Base-by-base conservation (phyloP, 2,113 vertebrate genomes). In the Notarius lentiginosus region DNA sequence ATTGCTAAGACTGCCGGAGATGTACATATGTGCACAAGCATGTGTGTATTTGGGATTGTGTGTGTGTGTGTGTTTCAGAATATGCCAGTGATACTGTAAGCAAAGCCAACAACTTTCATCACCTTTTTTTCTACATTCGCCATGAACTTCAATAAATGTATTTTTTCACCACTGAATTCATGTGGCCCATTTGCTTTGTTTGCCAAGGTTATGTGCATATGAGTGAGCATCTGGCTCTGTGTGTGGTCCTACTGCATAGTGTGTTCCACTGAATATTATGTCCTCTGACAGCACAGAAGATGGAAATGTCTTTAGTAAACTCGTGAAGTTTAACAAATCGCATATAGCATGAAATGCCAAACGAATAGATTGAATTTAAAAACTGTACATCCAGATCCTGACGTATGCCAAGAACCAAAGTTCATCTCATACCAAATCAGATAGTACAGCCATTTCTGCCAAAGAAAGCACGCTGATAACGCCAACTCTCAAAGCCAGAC, bases 131-230 rank as follows among this genome's bases (percentile, higher is more conserved):
- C 91, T 94, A 95, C 95, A 93, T 93, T 60, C 93, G 92, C 91
- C 94, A 94, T 94, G 92, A 91, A 95, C 95, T 94, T 94, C 93
- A 96, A 96, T 95, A 94, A 95, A 95, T 95, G 94, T 95, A 94
- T 95, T 95, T 95, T 95, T 96, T 93, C 94, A 94, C 93, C 95
- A 94, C 93, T 92, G 91, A 91, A 87, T 82, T 49, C 70, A 88
- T 47, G 90, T 85, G 77, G 86, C 55, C 82, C 90, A 89, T 88
- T 84, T 92, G 89, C 92, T 84, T 85, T 92, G 84, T 91, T 86
- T 90, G 20, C 58, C 60, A 55, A 51, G 49, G 15, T 30, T 77
- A 49, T 81, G 84, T 56, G 82, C 27, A 0, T 82, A 84, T n/a
- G 27, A 5, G 77, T 61, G 49, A 41, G 41, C 41, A 3, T 76